phyloP scores from a whole-genome alignment of 2,888 invertebrate species.

The Heliconius aoede region DNA sequence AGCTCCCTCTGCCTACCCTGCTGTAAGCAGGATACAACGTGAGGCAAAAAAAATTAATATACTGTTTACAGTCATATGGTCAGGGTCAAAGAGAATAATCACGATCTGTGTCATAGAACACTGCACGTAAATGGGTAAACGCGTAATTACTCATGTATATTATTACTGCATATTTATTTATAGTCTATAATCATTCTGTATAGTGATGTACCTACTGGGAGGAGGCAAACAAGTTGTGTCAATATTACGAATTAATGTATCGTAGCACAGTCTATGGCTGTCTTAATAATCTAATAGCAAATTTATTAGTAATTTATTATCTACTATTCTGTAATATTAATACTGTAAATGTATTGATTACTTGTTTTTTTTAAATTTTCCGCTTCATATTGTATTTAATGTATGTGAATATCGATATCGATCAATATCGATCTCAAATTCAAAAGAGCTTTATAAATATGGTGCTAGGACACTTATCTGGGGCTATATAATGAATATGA shows the following conservation, averaged over 20 bases:
- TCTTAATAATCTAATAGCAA: neutral
- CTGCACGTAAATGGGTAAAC: conserved; percentile 33
- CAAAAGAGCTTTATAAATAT: too few species aligned
- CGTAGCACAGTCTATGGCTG: neutral
- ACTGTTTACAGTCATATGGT: conserved; percentile 14
- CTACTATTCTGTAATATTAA: too few species aligned
- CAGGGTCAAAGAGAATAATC: conserved; percentile 35
- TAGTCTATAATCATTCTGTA: conserved; percentile 35
- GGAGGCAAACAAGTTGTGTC: conserved; percentile 24
- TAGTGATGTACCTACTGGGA: conserved; percentile 4
- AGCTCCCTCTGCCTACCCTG: too few species aligned
- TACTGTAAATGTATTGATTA: neutral
- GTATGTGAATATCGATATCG: too few species aligned
- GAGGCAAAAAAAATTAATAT: neutral
- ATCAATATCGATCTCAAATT: too few species aligned
- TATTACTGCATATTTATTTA: conserved; percentile 50
- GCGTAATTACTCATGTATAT: conserved; percentile 44
- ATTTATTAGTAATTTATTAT: too few species aligned
- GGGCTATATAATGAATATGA: too few species aligned
- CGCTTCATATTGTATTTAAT: too few species aligned
- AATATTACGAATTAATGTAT: conserved; percentile 1
- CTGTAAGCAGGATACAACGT: too few species aligned
- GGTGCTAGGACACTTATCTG: too few species aligned
- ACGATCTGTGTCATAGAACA: conserved; percentile 17
- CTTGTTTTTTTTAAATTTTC: too few species aligned